These are phyloP conservation scores for Esperia sulphurella DNA, from an alignment of 2,888 invertebrate genomes.

Conservation along the genomic window DNA sequence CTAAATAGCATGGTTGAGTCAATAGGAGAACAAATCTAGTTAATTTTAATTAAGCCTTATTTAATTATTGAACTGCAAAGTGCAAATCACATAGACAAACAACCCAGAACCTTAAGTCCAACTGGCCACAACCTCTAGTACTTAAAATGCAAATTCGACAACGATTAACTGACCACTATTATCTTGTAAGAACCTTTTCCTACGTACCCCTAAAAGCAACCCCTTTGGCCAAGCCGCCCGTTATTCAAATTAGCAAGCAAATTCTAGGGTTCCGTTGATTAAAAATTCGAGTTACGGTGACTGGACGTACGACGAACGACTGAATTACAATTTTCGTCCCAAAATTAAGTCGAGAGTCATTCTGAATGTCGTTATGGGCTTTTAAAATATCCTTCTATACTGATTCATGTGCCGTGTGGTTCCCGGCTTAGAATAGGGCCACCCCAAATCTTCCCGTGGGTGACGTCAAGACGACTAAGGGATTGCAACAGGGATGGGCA, in stretches of 20 bases:
- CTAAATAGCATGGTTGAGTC: no score
- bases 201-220: slow-evolving; percentile 4
- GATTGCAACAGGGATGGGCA: no score
- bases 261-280: slow-evolving; percentile 6
- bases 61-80: not conserved
- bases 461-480: no score
- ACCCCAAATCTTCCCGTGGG: no score
- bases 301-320: not conserved
- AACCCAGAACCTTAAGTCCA: no score
- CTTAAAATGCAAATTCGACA: slow-evolving; percentile 1
- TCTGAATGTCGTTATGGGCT: not conserved
- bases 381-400: no score
- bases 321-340: slow-evolving; percentile 1
- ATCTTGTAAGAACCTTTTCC: not conserved
- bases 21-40: no score
- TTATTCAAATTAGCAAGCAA: slow-evolving; percentile 12
- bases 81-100: no score
- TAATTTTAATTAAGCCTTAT: not conserved
- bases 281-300: slow-evolving; percentile 4
- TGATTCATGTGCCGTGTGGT: no score
- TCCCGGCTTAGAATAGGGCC: no score
- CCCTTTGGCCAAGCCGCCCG: not conserved
- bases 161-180: slow-evolving; percentile 1
- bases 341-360: not conserved
- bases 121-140: not conserved